phyloP scores from a whole-genome alignment of 2,113 vertebrate genomes.

The Pogona vitticeps region DNA sequence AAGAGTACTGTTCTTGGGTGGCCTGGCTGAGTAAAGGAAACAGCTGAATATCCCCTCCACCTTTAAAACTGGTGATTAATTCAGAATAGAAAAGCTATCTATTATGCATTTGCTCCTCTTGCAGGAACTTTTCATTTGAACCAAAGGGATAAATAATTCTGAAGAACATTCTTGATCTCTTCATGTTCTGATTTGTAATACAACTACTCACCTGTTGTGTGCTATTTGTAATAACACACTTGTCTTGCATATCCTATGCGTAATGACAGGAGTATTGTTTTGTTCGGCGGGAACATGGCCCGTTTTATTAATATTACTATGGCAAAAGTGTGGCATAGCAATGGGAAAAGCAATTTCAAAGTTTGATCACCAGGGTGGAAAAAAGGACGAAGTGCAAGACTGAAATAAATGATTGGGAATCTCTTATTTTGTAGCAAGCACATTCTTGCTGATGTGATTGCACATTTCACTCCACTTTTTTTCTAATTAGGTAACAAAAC shows the following conservation, averaged over 20 bases:
- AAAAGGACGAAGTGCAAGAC: not conserved
- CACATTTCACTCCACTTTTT: not conserved
- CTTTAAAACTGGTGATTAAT: not conserved
- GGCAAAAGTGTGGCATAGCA: not conserved
- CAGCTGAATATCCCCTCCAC: not conserved
- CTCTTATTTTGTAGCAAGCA: not conserved
- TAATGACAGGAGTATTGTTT: not conserved
- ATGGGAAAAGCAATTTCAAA: not conserved
- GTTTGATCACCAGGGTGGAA: not conserved
- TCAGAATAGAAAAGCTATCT: not conserved
- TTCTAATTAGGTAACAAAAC: not conserved
- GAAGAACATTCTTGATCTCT: not conserved
- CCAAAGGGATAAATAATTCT: not conserved
- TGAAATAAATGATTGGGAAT: accelerated
- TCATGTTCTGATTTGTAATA: not conserved
- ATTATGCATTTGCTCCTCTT: not conserved
- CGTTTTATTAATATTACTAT: not conserved
- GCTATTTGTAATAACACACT: not conserved
- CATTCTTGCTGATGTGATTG: not conserved
- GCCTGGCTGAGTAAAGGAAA: not conserved
- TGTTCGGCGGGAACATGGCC: not conserved
- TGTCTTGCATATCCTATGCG: not conserved
- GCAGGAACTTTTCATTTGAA: not conserved
- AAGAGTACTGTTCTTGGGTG: not conserved
- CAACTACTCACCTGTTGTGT: not conserved